Evolutionary conservation across 2,797 vertebrate genomes (phyloP), one percentile per base, ranked within the genome.

Genomic region (Falco peregrinus): DNA sequence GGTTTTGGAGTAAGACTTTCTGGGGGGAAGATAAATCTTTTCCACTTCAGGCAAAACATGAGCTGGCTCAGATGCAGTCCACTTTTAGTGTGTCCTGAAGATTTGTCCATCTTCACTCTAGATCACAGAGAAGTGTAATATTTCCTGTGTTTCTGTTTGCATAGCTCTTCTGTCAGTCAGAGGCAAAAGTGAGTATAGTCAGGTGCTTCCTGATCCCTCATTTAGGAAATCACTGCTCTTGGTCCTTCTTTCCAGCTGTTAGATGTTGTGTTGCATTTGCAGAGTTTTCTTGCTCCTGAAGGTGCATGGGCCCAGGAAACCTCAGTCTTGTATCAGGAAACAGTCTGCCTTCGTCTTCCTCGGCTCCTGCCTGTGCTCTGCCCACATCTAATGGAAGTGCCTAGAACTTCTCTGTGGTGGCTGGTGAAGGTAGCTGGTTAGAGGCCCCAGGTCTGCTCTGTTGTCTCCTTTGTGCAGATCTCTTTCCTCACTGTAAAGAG

Each of bases 401-500:
- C n/a, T 43, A 9, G 65, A 51, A 6, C 33, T 35, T 29, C 37
- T 35, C 45, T 7, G 22, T 17, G 53, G n/a, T 39, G 48, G 13
- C 28, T 67, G 82, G 41, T 35, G 51, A 13, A 26, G 28, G 26
- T 16, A 4, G 67, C 15, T 50, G 54, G 37, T 50, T 37, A 14
- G 63, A 71, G 77, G 18, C 60, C 33, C 26, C 33, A 13, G 5
- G 11, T 5, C 50, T 45, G 22, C 56, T 80, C 51, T 60, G 53
- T 2, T 29, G 35, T 45, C 13, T 53, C 13, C 33, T 39, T 16
- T 8, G 50, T 10, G 15, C 13, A 3, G 68, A 15, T 48, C 56
- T 37, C 33, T 69, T 80, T 11, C 33, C 3, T 2, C 5, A 0
- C n/a, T 24, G 47, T 16, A 10, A 20, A 25, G 64, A 81, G 6